Evolutionary conservation across 2,113 vertebrate genomes (phyloP).

Genomic region (Sphaerodactylus townsendi): DNA sequence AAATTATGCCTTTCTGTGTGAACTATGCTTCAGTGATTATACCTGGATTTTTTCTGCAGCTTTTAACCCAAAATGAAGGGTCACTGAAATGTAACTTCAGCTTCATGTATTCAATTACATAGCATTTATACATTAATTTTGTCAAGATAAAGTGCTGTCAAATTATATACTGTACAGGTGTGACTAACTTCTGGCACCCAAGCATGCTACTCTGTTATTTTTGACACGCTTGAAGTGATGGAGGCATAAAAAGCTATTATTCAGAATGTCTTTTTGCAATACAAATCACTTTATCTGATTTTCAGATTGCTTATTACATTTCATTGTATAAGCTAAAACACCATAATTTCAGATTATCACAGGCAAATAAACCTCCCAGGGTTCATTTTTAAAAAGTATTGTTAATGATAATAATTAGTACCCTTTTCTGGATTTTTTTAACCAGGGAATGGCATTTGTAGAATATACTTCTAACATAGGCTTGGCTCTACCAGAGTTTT

Average conservation of each 20-base stretch:
- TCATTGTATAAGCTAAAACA: conserved; percentile 3
- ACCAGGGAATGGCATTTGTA: neutral
- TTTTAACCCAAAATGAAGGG: conserved; percentile 15
- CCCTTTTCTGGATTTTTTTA: neutral
- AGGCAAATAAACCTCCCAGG: neutral
- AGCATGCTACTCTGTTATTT: neutral
- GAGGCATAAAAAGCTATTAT: conserved; percentile 10
- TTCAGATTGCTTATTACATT: conserved; percentile 6
- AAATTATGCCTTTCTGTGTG: neutral
- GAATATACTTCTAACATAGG: neutral
- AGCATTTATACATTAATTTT: neutral
- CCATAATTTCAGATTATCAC: conserved; percentile 3
- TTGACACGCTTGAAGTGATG: neutral
- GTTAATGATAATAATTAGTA: neutral
- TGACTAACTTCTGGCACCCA: neutral
- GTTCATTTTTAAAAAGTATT: neutral
- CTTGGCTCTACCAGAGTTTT: no score
- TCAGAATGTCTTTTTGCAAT: neutral
- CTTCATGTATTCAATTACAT: conserved; percentile 24
- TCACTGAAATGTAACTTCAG: conserved; percentile 11
- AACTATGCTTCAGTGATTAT: neutral
- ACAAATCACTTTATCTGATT: neutral
- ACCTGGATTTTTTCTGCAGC: neutral
- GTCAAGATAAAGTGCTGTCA: neutral
- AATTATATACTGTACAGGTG: neutral